Evolutionary conservation across 2,113 vertebrate species (phyloP).

Genomic region (Hypocryptadius cinnamomeus): DNA sequence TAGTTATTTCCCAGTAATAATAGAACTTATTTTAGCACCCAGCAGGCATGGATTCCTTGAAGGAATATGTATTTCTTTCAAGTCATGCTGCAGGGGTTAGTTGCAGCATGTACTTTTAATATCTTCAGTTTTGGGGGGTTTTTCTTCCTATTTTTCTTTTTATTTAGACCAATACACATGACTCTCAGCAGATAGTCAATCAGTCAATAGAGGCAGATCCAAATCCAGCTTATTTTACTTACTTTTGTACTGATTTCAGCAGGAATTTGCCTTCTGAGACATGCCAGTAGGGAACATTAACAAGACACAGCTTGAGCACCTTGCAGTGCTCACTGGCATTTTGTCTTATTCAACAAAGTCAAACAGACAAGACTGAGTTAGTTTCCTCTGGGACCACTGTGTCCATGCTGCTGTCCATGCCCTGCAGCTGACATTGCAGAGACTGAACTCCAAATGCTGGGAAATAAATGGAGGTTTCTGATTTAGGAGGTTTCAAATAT

Average conservation of each 20-base stretch:
- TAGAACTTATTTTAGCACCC: background rate
- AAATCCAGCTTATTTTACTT: background rate
- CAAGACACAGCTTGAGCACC: background rate
- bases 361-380: background rate
- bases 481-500: background rate
- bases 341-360: background rate
- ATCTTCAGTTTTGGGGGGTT: background rate
- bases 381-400: background rate
- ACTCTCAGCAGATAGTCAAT: background rate
- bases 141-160: background rate
- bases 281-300: background rate
- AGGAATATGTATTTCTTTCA: background rate
- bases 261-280: background rate
- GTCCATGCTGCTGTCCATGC: background rate
- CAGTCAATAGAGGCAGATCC: background rate
- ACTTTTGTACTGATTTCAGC: background rate
- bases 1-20: background rate
- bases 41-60: background rate
- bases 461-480: background rate
- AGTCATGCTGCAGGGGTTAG: background rate
- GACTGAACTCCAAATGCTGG: background rate
- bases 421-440: background rate
- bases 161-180: background rate
- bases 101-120: background rate
- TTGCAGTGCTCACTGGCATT: background rate